Evolutionary conservation across 2,888 invertebrate genomes (phyloP), one percentile per base, ranked within the genome.

Genomic region (Hemaris fuciformis): DNA sequence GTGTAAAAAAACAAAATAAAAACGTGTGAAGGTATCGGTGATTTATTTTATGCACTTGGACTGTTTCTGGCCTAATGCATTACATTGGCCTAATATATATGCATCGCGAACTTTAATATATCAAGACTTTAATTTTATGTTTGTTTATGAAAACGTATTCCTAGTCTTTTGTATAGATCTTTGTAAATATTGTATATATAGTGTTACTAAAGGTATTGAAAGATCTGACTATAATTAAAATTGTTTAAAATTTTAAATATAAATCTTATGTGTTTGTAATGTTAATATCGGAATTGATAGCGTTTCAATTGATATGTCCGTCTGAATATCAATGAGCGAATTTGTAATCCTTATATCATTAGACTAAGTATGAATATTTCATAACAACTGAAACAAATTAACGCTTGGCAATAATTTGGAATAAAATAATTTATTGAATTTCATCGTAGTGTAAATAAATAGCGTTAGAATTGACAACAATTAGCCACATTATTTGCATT

Each of bases 261-360:
- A 85, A 84, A 81, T 82, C 79, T 81, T 78, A 82, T 80, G 75
- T 79, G 82, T 80, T 79, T 77, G 77, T 78, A 76, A 77, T 82
- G 81, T 84, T 85, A 82, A 81, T 82, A 84, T 84, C 84, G 87
- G 89, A 89, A 89, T 90, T 90, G 84, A 83, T 83, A 76, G 74
- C 80, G 76, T 85, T 85, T 86, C 85, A 83, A 85, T 88, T 85
- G 85, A 82, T 88, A 87, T 90, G 78, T 87, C 88, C 88, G 84
- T 89, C 85, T 87, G 78, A 83, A 86, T 91, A 90, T 91, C 89
- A 86, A 86, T 89, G 83, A 83, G 87, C 88, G 90, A 91, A 91
- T 91, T 90, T 91, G 84, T 86, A 87, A 87, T 77, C 84, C 74
- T 80, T 80, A 87, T 91, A 92, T 91, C 91, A 91, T 81, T 91